Evolutionary conservation across 1,140 invertebrate genomes (phyloP), one percentile per base, ranked within the genome.

Genomic region (Eumeta japonica): DNA sequence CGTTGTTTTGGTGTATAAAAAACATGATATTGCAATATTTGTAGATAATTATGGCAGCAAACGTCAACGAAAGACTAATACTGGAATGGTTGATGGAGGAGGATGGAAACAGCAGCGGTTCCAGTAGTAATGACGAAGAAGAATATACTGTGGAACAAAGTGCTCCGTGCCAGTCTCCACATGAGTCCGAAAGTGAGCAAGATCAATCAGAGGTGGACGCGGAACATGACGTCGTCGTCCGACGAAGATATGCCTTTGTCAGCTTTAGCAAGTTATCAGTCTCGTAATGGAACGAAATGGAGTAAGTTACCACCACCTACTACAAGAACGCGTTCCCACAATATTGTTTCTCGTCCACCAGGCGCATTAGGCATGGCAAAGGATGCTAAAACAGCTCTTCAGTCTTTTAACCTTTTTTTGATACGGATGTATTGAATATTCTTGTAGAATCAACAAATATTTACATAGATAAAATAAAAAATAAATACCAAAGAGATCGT

Each of bases 121-220:
- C n/a, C n/a, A n/a, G n/a, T n/a, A n/a, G n/a, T n/a, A n/a, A n/a
- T n/a, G n/a, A n/a, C n/a, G n/a, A n/a, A n/a, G n/a, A n/a, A n/a
- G n/a, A n/a, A n/a, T n/a, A n/a, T n/a, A n/a, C n/a, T n/a, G n/a
- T n/a, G n/a, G n/a, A n/a, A n/a, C n/a, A n/a, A n/a, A n/a, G n/a
- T n/a, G n/a, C n/a, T n/a, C n/a, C n/a, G n/a, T n/a, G n/a, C n/a
- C n/a, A n/a, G n/a, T n/a, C n/a, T n/a, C n/a, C n/a, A n/a, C 33
- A 35, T 19, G 33, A 35, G 10, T 14, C 33, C 15, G 33, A 35
- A 12, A 35, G 12, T 18, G 33, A 35, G 11, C 33, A 35, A 35
- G 33, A 35, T n/a, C n/a, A n/a, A n/a, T n/a, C n/a, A n/a, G n/a
- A n/a, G n/a, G n/a, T n/a, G n/a, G n/a, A n/a, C n/a, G 16, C 17